Base-by-base conservation (phyloP, 1,140 invertebrate genomes). In the Nebria ingens region DNA sequence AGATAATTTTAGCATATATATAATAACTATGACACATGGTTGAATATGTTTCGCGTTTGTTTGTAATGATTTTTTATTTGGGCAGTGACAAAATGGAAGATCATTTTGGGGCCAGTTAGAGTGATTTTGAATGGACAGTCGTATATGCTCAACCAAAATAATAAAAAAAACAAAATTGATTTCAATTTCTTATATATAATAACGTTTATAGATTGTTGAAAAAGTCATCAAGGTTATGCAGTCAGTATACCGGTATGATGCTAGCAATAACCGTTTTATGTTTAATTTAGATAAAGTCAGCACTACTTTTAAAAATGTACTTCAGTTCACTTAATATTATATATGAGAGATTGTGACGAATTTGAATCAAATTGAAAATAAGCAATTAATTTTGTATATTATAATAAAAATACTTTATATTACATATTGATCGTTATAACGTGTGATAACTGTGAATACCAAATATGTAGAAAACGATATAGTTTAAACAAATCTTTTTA, bases 381-480 rank as follows among this genome's bases (percentile, higher is more conserved):
- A 45, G 40, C 15, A 45, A 45, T 45, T 45, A 17, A 11, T 45
- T 45, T 45, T 45, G 40, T 45, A 45, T 17, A 45, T n/a, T n/a
- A n/a, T n/a, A n/a, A n/a, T n/a, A n/a, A n/a, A n/a, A n/a, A 45
- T 12, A 17, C 40, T 17, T 45, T 45, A 17, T 45, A 4, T n/a
- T 45, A 45, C 17, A 45, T 9, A 17, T 45, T 11, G 15, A 45
- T 45, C 40, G 15, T 45, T 11, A 45, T 17, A 45, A 11, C 40
- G 40, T 45, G 40, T 45, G 40, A 45, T 45, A 45, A 9, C 17
- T 45, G 40, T 45, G 40, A 45, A 45, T 45, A 45, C 40, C 40
- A 45, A n/a, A n/a, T n/a, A 45, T 45, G 6, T 45, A 45, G 40
- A 45, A 45, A 9, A n/a, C 9, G 9, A 45, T 45, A 9, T 45